Evolutionary conservation across 1,140 invertebrate species (phyloP), one percentile per base, ranked within the genome.

Genomic region (Palaemon carinicauda): DNA sequence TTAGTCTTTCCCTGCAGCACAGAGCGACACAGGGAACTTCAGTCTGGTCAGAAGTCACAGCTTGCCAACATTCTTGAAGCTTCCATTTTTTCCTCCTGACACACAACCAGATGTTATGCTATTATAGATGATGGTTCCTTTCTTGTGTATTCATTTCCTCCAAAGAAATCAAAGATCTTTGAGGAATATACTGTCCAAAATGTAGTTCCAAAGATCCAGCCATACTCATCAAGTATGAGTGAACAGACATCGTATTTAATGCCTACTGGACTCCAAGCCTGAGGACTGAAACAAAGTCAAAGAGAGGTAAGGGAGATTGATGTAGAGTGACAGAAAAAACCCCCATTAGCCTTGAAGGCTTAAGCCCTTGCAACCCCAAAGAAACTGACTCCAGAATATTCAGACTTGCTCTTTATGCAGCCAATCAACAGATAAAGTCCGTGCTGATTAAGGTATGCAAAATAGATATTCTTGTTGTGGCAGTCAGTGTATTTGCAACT

Each of bases 1-100:
- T 31, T 31, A 75, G n/a, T 69, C 73, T 75, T 75, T 75, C 73
- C 73, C 73, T 75, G 73, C 73, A 75, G 73, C 73, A 75, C 29
- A 19, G 73, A 75, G 73, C 31, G 73, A 75, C 29, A 75, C 24
- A 17, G 73, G n/a, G 33, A 75, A 75, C 21, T 31, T 17, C 31
- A 75, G 24, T 27, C 10, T n/a, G 29, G 31, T 33, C 73, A 75
- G 73, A 75, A 75, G 73, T 75, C 73, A 31, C 73, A 75, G 73
- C 73, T 75, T 27, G 73, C 19, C 21, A 75, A 75, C 31, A 31
- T 75, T 75, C 29, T 75, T 21, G 73, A 31, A 75, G 31, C 31
- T 75, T n/a, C 33, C 33, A 4, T 75, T 75, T 5, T 33, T 33
- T 33, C 73, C 50, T 33, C 73, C n/a, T 27, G 50, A 27, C 31